Evolutionary conservation across 2,113 vertebrate genomes (phyloP).

Genomic region (Xenus cinereus): DNA sequence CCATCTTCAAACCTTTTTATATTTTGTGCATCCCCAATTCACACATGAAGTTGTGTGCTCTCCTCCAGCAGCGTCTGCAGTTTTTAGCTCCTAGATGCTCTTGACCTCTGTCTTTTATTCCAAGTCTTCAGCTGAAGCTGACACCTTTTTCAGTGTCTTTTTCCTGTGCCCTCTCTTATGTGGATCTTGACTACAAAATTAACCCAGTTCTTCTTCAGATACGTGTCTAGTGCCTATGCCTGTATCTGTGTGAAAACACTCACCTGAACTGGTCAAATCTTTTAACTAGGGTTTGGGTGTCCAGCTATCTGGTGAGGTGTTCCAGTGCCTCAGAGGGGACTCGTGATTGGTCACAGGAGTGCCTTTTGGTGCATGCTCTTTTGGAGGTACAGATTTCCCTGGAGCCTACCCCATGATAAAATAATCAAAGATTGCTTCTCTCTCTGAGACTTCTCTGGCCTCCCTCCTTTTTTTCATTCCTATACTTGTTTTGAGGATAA

Average conservation of each 20-base stretch:
- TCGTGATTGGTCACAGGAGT: fast-evolving
- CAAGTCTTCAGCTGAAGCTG: neutral
- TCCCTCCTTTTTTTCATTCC: neutral
- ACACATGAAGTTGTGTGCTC: neutral
- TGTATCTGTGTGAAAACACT: neutral
- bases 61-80: neutral
- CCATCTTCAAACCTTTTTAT: neutral
- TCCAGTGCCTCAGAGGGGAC: neutral
- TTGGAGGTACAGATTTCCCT: neutral
- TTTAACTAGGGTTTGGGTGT: neutral
- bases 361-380: neutral
- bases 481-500: neutral
- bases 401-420: neutral
- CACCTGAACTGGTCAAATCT: neutral
- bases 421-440: neutral
- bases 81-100: neutral
- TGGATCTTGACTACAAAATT: neutral
- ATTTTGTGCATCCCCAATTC: neutral
- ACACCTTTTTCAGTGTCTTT: neutral
- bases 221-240: neutral
- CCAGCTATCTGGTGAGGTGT: neutral
- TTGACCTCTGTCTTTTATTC: neutral
- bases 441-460: neutral
- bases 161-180: neutral
- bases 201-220: neutral